A percentile compares a stretch with the other conserved stretches of the same genome.
Conservation (phyloP, 2,797 vertebrate genomes). For the Stomatorhinus walkeri region DNA sequence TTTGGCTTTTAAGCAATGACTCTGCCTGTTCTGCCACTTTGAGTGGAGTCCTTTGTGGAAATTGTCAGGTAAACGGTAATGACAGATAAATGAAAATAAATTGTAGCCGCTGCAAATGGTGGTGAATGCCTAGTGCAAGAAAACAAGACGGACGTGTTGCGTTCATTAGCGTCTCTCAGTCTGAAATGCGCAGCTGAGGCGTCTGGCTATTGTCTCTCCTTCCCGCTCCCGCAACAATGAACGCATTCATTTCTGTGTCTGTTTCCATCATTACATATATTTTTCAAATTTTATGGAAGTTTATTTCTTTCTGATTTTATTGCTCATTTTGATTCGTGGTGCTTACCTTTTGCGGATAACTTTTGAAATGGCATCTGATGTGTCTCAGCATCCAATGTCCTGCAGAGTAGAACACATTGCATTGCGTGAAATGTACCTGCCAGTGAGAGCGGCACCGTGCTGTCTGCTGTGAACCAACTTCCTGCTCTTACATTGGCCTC, state of each 20-base stretch:
- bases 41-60: constrained; percentile 1
- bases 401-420: neutral
- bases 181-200: neutral
- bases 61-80: constrained; percentile 15
- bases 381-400: neutral
- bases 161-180: constrained; percentile 4
- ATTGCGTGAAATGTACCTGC: neutral
- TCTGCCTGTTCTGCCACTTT: neutral
- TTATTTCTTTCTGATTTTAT: neutral
- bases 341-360: neutral
- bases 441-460: no score
- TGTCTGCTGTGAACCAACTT: neutral
- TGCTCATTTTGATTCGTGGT: neutral
- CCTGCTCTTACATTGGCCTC: neutral
- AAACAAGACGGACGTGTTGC: neutral
- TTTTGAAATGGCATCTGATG: neutral
- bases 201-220: neutral
- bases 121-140: neutral
- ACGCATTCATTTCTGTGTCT: neutral
- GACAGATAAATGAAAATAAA: constrained; percentile 17
- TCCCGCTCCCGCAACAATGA: neutral
- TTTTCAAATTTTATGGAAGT: neutral
- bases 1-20: neutral
- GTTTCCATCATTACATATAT: neutral
- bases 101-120: neutral